Evolutionary conservation across 2,797 vertebrate species (phyloP).

Genomic region (Sorex maritimensis): DNA sequence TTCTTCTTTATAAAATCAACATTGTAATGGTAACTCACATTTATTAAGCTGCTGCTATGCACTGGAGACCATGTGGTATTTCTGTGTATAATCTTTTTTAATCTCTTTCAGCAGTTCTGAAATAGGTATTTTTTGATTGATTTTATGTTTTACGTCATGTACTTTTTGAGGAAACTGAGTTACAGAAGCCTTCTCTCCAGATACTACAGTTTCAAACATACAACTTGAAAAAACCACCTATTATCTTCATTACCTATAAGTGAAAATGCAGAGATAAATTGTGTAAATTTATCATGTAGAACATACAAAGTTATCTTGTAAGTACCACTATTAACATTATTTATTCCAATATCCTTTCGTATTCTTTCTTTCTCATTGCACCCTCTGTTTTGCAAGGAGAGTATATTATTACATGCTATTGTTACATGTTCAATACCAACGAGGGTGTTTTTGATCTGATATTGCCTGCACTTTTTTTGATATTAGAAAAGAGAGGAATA

Average conservation of each 20-base stretch:
- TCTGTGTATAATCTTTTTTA: not conserved
- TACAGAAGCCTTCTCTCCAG: not conserved
- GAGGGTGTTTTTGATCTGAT: not conserved
- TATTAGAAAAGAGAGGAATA: conserved; percentile 18
- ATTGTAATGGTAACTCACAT: not conserved
- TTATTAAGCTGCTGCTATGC: not conserved
- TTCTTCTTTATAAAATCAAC: conserved; percentile 13
- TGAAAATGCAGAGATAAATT: not conserved
- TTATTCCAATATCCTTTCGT: not conserved
- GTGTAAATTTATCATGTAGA: not conserved
- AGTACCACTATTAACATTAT: not conserved
- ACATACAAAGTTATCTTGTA: not conserved
- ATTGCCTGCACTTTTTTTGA: not conserved
- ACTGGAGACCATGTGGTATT: not conserved
- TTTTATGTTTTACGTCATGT: not conserved
- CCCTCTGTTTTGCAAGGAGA: not conserved
- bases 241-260: not conserved
- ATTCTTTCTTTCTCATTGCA: not conserved
- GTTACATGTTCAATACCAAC: not conserved
- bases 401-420: not conserved
- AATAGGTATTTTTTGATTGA: not conserved
- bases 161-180: not conserved
- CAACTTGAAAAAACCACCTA: not conserved
- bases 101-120: not conserved
- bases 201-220: not conserved